Evolutionary conservation across 2,113 vertebrate species (phyloP), one percentile per base, ranked within the genome.

Genomic region (Harpagus bidentatus): DNA sequence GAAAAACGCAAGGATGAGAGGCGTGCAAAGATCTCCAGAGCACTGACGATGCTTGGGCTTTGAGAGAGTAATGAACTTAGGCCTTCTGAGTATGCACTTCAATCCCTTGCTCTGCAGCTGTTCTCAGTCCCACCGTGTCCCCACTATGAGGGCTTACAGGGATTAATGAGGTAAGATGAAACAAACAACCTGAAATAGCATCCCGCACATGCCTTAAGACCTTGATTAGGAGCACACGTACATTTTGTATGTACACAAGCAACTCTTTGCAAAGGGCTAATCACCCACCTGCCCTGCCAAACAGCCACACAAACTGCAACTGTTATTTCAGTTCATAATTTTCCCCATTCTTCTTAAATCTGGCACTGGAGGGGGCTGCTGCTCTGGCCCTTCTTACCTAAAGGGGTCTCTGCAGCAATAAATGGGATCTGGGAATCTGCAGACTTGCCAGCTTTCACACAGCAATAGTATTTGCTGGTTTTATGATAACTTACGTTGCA

Each of bases 151-250:
- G 32, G 47, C n/a, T 96, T 94, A 96, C 20, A 79, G 70, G 77
- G 95, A 96, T 95, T 97, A 96, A 31, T 14, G 65, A 85, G 70
- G 77, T 82, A 94, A 87, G 89, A 79, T 87, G 96, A 96, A 95
- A 86, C 84, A 96, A 97, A 82, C 93, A 96, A 89, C 94, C 93
- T 82, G 84, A 96, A 96, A 97, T 96, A 97, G 95, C 81, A 91
- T 79, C 91, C 65, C 62, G 47, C 81, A 61, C 73, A 31, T 16
- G 91, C 81, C 66, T 43, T 87, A 93, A 96, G 73, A 93, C 77
- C 81, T 93, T 43, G 73, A 85, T 95, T 65, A 94, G 73, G 61
- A 92, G 66, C 89, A 89, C 59, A 58, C 0, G 31, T 45, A 48
- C 79, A 26, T 87, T 91, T 67, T 72, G 34, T 79, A 63, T 42